These are phyloP conservation scores for Drosophila atripex DNA, from an alignment of 2,888 invertebrate species.

Conservation along the genomic window DNA sequence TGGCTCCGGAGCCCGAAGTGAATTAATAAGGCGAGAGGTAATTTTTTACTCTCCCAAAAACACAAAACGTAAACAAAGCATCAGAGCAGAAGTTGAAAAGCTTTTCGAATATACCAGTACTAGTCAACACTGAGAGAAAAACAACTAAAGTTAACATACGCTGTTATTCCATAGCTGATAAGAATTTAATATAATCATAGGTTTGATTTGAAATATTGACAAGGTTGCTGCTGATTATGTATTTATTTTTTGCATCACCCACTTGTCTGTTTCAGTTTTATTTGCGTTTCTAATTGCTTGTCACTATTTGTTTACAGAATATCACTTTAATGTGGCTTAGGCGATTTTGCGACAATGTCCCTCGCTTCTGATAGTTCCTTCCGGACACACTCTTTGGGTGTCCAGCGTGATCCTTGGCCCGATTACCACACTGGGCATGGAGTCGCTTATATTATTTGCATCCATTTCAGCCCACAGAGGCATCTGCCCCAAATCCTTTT, in stretches of 20 bases:
- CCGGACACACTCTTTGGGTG: conserved; percentile 42
- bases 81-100: conserved; percentile 9
- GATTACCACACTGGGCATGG: conserved; percentile 4
- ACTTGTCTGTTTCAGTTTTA: not conserved
- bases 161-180: not conserved
- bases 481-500: not conserved
- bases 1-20: not conserved
- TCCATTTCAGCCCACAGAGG: conserved; percentile 14
- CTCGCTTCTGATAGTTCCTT: conserved; percentile 41
- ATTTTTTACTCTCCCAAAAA: conserved; percentile 12
- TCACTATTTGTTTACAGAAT: not conserved
- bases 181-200: not conserved
- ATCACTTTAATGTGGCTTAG: conserved; percentile 18
- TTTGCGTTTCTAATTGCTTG: too few relatives aligned
- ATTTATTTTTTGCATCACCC: not conserved
- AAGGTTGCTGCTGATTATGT: not conserved
- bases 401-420: conserved; percentile 60
- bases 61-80: conserved; percentile 42
- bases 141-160: not conserved
- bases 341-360: conserved; percentile 56
- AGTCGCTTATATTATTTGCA: not conserved
- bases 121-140: conserved; percentile 16
- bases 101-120: not conserved
- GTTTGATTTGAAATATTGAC: not conserved
- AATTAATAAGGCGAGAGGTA: conserved; percentile 14